Evolutionary conservation across 2,888 invertebrate species (phyloP), one percentile per base, ranked within the genome.

Genomic region (Tortrix viridana): DNA sequence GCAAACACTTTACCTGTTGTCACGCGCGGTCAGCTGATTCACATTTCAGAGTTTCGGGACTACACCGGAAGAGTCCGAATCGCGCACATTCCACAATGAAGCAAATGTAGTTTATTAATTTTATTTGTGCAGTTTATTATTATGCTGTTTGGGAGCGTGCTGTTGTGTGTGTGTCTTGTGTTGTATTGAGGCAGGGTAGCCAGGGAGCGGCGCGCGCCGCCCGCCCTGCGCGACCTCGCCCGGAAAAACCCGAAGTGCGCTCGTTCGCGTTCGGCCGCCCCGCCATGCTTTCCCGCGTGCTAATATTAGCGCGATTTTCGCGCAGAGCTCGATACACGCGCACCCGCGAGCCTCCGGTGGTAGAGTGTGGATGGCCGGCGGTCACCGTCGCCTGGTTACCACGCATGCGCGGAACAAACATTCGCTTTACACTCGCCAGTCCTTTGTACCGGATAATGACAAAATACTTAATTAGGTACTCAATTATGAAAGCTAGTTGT

Each of bases 131-230:
- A 50, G 52, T 62, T 57, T 62, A 47, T 50, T 60, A 57, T 32
- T 37, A 52, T 52, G 32, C 52, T 60, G 67, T 57, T 52, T 23
- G 56, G 59, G 55, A 61, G 75, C 81, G 79, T 80, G 77, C 70
- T 72, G 71, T 75, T 65, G 60, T 69, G 69, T 65, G 69, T 72
- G 65, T 71, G 72, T 75, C 69, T 65, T 69, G 67, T 74, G 70
- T 74, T 74, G 75, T 76, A 76, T 78, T 77, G 75, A 69, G 62
- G 67, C 62, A 69, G 76, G 79, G 77, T 81, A 77, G 56, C 69
- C 74, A 67, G 74, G 75, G 69, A 70, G 64, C 71, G 72, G 83
- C 87, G 86, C 89, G 90, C 89, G 90, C 90, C 89, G 89, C 89
- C 89, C 89, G 88, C 89, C 88, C 87, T 83, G 73, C 76, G 75